Base-by-base conservation (phyloP, 2,888 invertebrate genomes). In the Tachina grossa region DNA sequence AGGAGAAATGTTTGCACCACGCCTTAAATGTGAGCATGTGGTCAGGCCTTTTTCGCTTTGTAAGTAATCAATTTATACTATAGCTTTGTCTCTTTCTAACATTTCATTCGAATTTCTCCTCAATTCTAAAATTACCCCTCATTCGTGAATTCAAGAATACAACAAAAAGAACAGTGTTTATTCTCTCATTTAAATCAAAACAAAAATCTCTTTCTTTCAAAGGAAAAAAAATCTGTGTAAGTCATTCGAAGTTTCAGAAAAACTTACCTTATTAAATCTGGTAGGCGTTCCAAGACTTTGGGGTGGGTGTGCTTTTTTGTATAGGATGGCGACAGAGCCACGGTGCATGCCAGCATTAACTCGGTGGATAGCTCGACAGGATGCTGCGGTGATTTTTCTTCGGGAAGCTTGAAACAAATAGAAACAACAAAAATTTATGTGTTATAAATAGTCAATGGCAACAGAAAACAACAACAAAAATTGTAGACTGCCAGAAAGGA, bases 331-430 rank as follows among this genome's bases (percentile, higher is more conserved):
- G 93, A 92, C 85, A 93, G 89, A 87, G 92, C 92, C 89, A 93
- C 93, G 77, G 93, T 93, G 88, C 92, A 92, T 61, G 93, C 93
- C 87, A 93, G 88, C 92, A 93, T 92, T 89, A 93, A 89, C 90
- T 93, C 93, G 75, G 93, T 93, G 89, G 93, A 92, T 88, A 93
- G 89, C 90, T 93, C 93, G 85, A 93, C 93, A 89, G 93, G 93
- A 91, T 92, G 91, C 90, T 92, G 92, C 88, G 93, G 91, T 89
- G 92, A 92, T 90, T 92, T 93, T 90, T 93, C 92, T 90, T 93
- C 93, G 87, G 93, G 92, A 89, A 92, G 89, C 93, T 93, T 87
- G 90, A 84, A 87, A 87, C 83, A 79, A 61, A 66, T 47, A 65
- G 31, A 55, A 69, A 47, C 75, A 79, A 79, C n/a, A 74, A 72